These are phyloP conservation scores for Crepidodera aurea DNA, from an alignment of 2,888 invertebrate genomes.

Conservation along the genomic window DNA sequence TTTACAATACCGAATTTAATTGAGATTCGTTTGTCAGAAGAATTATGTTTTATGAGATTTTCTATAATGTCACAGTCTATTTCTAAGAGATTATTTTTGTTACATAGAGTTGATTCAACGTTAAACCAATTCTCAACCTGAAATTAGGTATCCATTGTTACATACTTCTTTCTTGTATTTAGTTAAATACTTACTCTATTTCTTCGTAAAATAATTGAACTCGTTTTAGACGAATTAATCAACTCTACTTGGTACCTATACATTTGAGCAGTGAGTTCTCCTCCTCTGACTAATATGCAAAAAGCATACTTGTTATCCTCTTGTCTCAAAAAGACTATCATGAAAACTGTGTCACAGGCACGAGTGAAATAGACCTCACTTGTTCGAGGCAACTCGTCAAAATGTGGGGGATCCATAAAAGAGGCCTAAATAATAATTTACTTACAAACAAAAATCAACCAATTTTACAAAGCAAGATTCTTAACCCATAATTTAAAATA, in stretches of 20 bases:
- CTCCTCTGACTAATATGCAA: slow-evolving; percentile 8
- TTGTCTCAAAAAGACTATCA: slow-evolving; percentile 5
- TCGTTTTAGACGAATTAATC: slow-evolving; percentile 36
- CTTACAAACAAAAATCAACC: neutral
- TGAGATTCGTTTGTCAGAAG: neutral
- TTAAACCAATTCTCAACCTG: neutral
- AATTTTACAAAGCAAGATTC: too few species aligned
- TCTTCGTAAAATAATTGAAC: slow-evolving; percentile 44
- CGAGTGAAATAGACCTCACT: slow-evolving; percentile 5
- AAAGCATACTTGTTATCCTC: slow-evolving; percentile 1
- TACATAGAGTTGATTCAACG: neutral
- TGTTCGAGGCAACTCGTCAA: slow-evolving; percentile 1
- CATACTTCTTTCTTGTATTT: neutral
- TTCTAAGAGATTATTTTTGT: neutral
- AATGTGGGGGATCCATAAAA: slow-evolving; percentile 8
- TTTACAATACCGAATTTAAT: slow-evolving; percentile 41
- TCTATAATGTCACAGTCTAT: neutral
- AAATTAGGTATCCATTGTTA: neutral
- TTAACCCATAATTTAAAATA: too few species aligned
- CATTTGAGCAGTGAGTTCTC: slow-evolving; percentile 8
- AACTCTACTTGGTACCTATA: slow-evolving; percentile 43
- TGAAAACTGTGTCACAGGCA: slow-evolving; percentile 3
- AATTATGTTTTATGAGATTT: neutral
- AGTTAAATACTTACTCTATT: slow-evolving; percentile 28
- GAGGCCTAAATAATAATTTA: slow-evolving; percentile 5